Base-by-base conservation (phyloP, 2,888 invertebrate genomes). In the Melipona bicolor region DNA sequence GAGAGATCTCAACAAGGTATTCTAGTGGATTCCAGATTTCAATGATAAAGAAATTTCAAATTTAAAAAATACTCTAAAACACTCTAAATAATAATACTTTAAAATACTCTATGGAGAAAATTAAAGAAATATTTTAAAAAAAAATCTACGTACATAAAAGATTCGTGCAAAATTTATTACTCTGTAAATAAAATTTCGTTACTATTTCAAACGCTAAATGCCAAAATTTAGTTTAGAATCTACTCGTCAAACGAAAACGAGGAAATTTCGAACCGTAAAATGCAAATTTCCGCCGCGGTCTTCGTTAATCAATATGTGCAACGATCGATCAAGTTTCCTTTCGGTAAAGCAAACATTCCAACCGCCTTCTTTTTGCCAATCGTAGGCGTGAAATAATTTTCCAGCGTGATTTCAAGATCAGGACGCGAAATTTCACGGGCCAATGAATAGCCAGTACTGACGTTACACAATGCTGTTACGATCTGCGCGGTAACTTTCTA, bases 401-500 rank as follows among this genome's bases (percentile, higher is more conserved):
- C 59, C 49, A 27, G 17, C 13, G 4, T 19, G 19, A 62, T 73
- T 81, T 81, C 70, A 81, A 74, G 82, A 83, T 65, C 76, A 77
- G 24, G 27, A 50, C 50, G 64, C 49, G 54, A 80, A 65, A 61
- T 73, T 73, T 77, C 68, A 78, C 24, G 69, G 65, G 21, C 68
- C 73, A 61, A 62, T 17, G 59, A 54, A 27, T 50, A 24, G 5
- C 50, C 27, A 1, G 54, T 68, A 65, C 77, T 56, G 65, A 24
- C 19, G 65, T 72, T 69, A 59, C 73, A 67, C 61, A 19, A 36
- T 68, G 50, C 72, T 68, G 70, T 86, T 79, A 52, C 70, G 74
- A 83, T 77, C 73, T 21, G 52, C n/a, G 13, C 49, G 70, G 65
- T 64, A 77, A 84, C 87, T 87, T 87, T 87, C 87, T 87, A 87